These are phyloP conservation scores for Porites rus DNA, from an alignment of 92 coral and sea anemone genomes.

Conservation along the genomic window DNA sequence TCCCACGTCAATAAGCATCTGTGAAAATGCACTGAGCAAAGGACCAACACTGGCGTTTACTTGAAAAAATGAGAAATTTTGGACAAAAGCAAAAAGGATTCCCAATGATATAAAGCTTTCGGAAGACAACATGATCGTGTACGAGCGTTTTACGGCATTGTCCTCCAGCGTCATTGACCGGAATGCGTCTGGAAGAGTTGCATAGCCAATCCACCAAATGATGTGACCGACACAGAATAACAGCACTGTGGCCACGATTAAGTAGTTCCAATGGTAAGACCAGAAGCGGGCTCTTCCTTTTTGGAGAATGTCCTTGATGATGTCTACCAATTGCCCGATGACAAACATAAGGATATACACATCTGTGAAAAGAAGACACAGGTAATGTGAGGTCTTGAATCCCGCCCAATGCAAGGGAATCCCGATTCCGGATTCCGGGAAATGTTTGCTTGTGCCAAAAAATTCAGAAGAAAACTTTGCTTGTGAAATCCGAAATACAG, in stretches of 20 bases:
- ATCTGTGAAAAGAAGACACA: not conserved
- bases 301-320: slow-evolving; percentile 36
- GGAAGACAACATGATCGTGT: slow-evolving; percentile 39
- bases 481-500: no score
- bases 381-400: no score
- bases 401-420: no score
- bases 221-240: slow-evolving; percentile 20
- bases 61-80: slow-evolving; percentile 35
- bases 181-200: not conserved
- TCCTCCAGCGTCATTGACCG: not conserved
- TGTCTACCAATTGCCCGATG: slow-evolving; percentile 21
- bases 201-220: slow-evolving; percentile 36
- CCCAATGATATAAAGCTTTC: slow-evolving; percentile 38
- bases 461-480: no score
- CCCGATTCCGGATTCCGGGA: no score
- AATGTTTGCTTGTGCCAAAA: no score
- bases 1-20: slow-evolving; percentile 74
- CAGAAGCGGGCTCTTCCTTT: slow-evolving; percentile 33
- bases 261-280: slow-evolving; percentile 35
- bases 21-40: slow-evolving; percentile 71
- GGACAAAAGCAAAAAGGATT: slow-evolving; percentile 31
- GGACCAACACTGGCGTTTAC: slow-evolving; percentile 67
- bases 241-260: slow-evolving; percentile 34
- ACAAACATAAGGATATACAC: slow-evolving; percentile 19
- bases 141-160: slow-evolving; percentile 5